These are phyloP conservation scores for Philantomba maxwellii DNA, from an alignment of 2,113 vertebrate species.

Conservation along the genomic window DNA sequence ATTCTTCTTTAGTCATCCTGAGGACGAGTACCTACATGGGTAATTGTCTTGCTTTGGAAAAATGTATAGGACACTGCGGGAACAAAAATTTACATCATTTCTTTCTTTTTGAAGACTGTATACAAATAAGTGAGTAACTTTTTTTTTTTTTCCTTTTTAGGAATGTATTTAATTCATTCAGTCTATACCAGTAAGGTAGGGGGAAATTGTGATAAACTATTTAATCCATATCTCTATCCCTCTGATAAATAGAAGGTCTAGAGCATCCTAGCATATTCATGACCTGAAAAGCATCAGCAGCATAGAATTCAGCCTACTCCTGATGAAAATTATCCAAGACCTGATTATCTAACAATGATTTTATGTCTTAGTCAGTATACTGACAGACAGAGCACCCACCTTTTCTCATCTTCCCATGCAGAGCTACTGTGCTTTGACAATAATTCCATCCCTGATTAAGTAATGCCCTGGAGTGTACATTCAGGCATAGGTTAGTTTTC, in stretches of 20 bases:
- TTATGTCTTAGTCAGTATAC: background rate
- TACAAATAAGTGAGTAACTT: background rate
- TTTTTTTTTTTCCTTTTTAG: background rate
- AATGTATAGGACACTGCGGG: no score
- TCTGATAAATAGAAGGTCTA: background rate
- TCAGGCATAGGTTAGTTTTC: background rate
- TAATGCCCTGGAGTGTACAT: background rate
- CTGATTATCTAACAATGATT: background rate
- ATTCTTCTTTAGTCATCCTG: background rate
- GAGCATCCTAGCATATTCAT: background rate
- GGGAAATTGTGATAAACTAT: background rate
- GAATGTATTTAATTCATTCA: background rate
- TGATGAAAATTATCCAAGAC: background rate
- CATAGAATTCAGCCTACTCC: background rate
- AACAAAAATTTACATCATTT: background rate
- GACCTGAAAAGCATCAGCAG: background rate
- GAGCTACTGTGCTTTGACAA: background rate
- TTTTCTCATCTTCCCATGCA: background rate
- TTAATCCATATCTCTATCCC: background rate
- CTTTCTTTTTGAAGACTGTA: background rate
- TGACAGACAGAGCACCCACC: background rate
- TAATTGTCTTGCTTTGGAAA: background rate
- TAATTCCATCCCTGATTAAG: background rate
- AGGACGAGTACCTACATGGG: fast-evolving
- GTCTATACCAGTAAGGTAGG: background rate